Evolutionary conservation across 2,888 invertebrate species (phyloP).

Genomic region (Proisotoma minuta): DNA sequence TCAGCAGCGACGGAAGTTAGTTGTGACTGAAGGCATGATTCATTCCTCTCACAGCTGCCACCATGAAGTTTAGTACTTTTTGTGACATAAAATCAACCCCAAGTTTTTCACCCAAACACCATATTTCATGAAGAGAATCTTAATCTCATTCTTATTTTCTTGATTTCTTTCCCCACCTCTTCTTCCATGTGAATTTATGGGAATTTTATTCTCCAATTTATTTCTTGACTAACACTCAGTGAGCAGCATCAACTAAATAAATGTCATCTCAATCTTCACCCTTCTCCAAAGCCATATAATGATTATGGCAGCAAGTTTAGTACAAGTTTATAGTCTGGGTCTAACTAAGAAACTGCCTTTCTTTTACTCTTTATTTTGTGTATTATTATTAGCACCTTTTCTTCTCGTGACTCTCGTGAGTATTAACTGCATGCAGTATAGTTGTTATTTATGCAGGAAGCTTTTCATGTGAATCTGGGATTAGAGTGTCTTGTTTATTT

Average conservation of each 20-base stretch:
- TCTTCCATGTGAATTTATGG: background rate
- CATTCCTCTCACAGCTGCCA: conserved; percentile 4
- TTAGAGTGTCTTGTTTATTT: too few relatives aligned
- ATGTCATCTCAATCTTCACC: background rate
- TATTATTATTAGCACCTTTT: too few relatives aligned
- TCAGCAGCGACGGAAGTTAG: background rate
- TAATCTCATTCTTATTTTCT: background rate
- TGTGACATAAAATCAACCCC: conserved; percentile 9
- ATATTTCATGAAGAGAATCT: conserved; percentile 1
- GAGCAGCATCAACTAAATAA: background rate
- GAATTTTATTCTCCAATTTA: background rate
- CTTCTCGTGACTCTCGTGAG: too few relatives aligned
- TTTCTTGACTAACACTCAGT: background rate
- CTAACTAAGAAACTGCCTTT: too few relatives aligned
- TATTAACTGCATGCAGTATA: too few relatives aligned
- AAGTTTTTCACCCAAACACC: conserved; percentile 1
- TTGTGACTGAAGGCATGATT: conserved; percentile 7
- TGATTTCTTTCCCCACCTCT: background rate
- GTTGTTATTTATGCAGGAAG: too few relatives aligned
- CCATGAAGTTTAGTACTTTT: background rate
- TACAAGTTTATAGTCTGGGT: too few relatives aligned
- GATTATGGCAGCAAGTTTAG: background rate
- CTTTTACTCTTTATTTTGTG: too few relatives aligned
- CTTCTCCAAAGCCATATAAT: background rate
- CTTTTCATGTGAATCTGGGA: too few relatives aligned